Evolutionary conservation across 2,113 vertebrate genomes (phyloP).

Genomic region (Saguinus midas): DNA sequence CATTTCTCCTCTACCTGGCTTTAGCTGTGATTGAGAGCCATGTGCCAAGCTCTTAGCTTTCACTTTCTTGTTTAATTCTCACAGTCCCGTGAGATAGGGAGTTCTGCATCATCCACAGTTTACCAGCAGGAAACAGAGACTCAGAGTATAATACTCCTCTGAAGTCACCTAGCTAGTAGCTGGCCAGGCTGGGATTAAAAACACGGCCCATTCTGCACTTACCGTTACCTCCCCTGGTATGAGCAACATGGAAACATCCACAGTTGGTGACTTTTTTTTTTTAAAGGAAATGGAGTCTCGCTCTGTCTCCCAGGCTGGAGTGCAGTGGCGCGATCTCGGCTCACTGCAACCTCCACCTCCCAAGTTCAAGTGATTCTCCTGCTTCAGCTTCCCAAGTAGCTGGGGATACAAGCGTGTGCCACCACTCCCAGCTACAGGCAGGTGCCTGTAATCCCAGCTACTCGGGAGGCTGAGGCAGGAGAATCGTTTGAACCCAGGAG

Average conservation of each 20-base stretch:
- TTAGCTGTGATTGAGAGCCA: neutral
- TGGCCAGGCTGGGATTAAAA: neutral
- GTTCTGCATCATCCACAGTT: neutral
- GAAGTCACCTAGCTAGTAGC: neutral
- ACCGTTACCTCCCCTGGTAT: neutral
- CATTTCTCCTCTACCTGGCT: neutral
- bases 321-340: too few relatives aligned
- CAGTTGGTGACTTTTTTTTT: neutral
- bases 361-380: too few relatives aligned
- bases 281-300: too few relatives aligned
- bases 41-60: neutral
- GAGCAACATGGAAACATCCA: neutral
- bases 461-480: too few relatives aligned
- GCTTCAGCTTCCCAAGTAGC: too few relatives aligned
- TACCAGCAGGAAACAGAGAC: neutral
- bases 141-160: neutral
- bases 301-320: too few relatives aligned
- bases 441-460: too few relatives aligned
- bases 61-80: constrained; percentile 25
- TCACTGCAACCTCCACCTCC: too few relatives aligned
- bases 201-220: neutral
- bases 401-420: too few relatives aligned
- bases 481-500: too few relatives aligned
- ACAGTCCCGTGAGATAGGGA: neutral
- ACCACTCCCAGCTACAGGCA: too few relatives aligned